These are phyloP conservation scores for Neoscelio sp. DNA, from an alignment of 2,888 invertebrate species.

Conservation along the genomic window DNA sequence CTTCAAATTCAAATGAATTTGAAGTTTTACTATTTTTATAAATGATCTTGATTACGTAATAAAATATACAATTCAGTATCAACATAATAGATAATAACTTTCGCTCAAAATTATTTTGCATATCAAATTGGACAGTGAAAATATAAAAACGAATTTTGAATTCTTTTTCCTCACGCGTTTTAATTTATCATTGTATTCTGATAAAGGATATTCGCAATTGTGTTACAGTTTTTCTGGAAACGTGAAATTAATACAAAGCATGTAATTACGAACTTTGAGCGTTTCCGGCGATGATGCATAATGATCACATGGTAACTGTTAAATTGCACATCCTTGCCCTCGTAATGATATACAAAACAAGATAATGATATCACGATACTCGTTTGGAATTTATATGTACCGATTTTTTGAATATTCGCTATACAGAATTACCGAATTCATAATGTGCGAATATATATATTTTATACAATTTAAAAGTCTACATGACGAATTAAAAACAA, in stretches of 20 bases:
- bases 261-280: conserved; percentile 38
- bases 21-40: no score
- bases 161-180: conserved; percentile 13
- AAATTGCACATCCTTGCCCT: conserved; percentile 43
- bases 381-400: background rate
- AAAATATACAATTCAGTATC: no score
- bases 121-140: conserved; percentile 1
- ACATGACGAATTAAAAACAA: background rate
- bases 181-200: conserved; percentile 21
- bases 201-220: conserved; percentile 28
- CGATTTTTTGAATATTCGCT: background rate
- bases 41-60: no score
- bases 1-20: no score
- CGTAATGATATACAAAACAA: conserved; percentile 44
- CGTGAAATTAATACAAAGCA: conserved; percentile 35
- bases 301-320: conserved; percentile 36
- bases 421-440: no score
- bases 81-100: no score
- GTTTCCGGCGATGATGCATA: conserved; percentile 50
- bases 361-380: conserved; percentile 44
- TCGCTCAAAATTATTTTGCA: no score
- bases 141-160: conserved; percentile 5
- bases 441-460: no score
- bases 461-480: no score
- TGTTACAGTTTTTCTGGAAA: conserved; percentile 46